These are phyloP conservation scores for Artibeus lituratus DNA, from an alignment of 2,797 vertebrate species.

Conservation along the genomic window DNA sequence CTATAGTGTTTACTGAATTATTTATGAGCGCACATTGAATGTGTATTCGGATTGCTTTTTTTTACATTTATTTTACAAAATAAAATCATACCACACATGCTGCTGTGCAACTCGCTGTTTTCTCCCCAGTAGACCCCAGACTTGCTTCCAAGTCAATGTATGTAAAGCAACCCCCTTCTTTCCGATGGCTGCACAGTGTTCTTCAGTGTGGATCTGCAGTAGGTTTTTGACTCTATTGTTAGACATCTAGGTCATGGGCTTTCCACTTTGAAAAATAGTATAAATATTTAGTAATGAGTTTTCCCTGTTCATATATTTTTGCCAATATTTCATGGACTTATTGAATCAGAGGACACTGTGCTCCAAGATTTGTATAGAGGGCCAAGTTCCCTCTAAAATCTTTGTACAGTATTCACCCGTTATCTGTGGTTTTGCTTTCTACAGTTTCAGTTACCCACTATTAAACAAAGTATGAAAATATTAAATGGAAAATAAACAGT, in stretches of 20 bases:
- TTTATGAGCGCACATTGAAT: not conserved
- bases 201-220: not conserved
- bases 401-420: not conserved
- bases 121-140: not conserved
- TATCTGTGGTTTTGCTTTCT: not conserved
- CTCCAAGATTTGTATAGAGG: not conserved
- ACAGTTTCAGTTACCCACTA: not conserved
- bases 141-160: not conserved
- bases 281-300: not conserved
- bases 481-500: not conserved
- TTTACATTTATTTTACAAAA: not conserved
- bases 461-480: not conserved
- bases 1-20: not conserved
- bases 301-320: not conserved
- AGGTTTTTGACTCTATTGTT: not conserved
- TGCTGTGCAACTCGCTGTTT: not conserved
- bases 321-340: not conserved
- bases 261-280: not conserved
- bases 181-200: not conserved
- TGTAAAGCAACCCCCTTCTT: not conserved
- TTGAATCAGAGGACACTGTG: not conserved
- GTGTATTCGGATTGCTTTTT: slow-evolving; percentile 1
- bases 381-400: not conserved
- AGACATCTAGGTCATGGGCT: not conserved
- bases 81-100: not conserved